Percentiles rank a stretch among this genome's conserved stretches.
Evolutionary conservation across 2,113 vertebrate species (phyloP).

Genomic region (human (Homo sapiens)): DNA sequence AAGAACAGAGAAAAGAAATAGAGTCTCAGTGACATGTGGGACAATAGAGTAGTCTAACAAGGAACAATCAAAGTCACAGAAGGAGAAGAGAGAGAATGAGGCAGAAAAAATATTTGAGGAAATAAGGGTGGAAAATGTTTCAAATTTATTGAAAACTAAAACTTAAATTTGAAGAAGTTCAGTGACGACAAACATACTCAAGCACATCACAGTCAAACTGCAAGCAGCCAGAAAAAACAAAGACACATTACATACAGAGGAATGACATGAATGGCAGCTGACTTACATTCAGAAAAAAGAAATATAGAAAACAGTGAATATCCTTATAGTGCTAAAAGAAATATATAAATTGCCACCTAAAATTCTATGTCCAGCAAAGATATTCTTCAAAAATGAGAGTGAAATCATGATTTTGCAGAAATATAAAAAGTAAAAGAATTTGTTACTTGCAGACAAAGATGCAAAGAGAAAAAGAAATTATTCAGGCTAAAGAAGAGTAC

Average conservation of each 20-base stretch:
- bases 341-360: neutral
- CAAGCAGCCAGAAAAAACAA: neutral
- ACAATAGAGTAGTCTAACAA: neutral
- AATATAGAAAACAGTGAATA: neutral
- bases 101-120: neutral
- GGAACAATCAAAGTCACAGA: neutral
- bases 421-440: neutral
- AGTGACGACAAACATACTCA: neutral
- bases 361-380: neutral
- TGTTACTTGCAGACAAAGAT: neutral
- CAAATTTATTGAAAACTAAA: neutral
- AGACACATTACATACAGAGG: neutral
- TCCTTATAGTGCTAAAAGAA: neutral
- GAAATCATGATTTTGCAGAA: neutral
- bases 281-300: neutral
- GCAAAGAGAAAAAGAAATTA: neutral
- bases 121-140: neutral
- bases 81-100: neutral
- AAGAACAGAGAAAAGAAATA: neutral
- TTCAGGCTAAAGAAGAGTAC: neutral
- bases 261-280: neutral
- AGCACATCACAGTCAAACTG: neutral
- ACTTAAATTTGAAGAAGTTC: neutral
- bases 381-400: neutral
- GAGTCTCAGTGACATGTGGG: too few species aligned